phyloP scores from a whole-genome alignment of 1,140 invertebrate genomes.

The Temnothorax nylanderi region DNA sequence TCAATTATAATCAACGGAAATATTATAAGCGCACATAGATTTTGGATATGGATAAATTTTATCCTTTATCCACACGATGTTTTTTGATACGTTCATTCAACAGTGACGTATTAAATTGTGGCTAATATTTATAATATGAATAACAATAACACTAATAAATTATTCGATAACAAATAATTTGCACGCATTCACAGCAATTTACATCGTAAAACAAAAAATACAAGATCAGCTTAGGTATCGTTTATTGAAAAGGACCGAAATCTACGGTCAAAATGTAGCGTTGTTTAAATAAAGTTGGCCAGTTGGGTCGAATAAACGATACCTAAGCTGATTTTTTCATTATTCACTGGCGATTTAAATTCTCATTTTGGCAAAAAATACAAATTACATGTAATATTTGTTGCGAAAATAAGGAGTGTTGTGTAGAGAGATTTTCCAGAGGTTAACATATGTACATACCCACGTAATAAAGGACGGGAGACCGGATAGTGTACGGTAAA shows the following conservation, averaged over 20 bases:
- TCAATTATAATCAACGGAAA: background rate
- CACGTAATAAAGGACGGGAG: background rate
- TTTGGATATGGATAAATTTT: background rate
- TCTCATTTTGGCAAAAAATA: too few species aligned
- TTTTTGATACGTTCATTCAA: background rate
- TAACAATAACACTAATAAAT: background rate
- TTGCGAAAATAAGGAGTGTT: background rate
- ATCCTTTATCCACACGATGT: background rate
- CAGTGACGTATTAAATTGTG: background rate
- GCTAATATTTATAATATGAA: background rate
- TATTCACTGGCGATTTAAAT: too few species aligned
- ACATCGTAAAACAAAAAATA: background rate
- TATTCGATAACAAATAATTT: background rate
- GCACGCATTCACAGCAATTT: background rate
- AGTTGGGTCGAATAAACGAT: too few species aligned
- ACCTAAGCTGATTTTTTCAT: too few species aligned
- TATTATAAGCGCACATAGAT: background rate
- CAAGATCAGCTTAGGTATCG: too few species aligned
- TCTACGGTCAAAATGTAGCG: too few species aligned
- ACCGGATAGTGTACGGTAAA: conserved; percentile 32
- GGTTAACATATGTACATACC: background rate
- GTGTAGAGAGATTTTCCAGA: background rate
- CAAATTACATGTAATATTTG: background rate
- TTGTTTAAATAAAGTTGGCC: too few species aligned
- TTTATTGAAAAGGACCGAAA: too few species aligned